Base-by-base conservation (phyloP, 2,888 invertebrate genomes). In the Mycalesis mineus region DNA sequence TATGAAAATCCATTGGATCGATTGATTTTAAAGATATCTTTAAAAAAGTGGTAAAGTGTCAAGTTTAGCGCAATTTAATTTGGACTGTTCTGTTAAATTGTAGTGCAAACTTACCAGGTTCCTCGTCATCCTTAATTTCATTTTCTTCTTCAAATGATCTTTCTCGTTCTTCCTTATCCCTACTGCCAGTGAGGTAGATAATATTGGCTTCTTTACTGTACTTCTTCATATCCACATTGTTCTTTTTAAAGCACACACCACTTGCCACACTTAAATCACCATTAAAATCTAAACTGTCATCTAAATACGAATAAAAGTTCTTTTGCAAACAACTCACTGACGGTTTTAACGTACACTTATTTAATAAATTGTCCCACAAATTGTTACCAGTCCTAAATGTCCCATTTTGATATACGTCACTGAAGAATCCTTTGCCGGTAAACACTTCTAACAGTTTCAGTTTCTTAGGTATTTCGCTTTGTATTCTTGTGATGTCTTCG, bases 251-350 rank as follows among this genome's bases (percentile, higher is more conserved):
- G 49, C 90, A 86, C 72, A 94, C 77, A 68, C 93, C 91, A 74
- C 93, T 91, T 58, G 93, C 91, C 14, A 95, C 87, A 65, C 92
- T 92, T 14, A 94, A 88, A 74, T 95, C 94, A 70, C 91, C 92
- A 22, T 87, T 85, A 41, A 91, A 89, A 42, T 92, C 91, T 52
- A 96, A 84, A 28, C 92, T 92, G 31, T 92, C 90, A 65, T 94
- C 92, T 62, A 96, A 80, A 70, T 94, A 96, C n/a, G 91, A 85
- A 71, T 94, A 94, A 33, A 95, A 92, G 71, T 94, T 95, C 70
- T 93, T 94, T 71, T 95, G 94, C 56, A 96, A 93, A 75, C 96
- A 96, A 65, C 92, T 91, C 71, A 94, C 90, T 60, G 94, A 91
- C 14, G 94, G 93, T 52, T 91, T 88, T 9, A 84, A 86, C 45